Evolutionary conservation across 2,113 vertebrate genomes (phyloP), one percentile per base, ranked within the genome.

Genomic region (Mellivora capensis): DNA sequence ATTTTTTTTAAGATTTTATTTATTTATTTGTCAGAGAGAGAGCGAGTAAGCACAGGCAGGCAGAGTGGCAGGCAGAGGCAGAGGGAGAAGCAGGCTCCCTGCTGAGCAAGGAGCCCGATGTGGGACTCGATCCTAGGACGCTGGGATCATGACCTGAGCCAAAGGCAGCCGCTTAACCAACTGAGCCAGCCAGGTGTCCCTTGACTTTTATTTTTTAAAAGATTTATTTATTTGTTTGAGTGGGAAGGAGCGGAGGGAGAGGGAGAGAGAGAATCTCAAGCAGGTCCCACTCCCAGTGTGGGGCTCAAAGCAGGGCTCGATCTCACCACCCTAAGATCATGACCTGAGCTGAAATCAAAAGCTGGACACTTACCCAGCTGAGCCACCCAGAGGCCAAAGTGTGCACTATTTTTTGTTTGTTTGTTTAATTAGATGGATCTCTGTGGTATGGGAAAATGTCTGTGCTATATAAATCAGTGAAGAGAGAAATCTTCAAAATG

Each of bases 401-500:
- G 67, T 4, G 18, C 34, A 69, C 67, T 69, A 69, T 69, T 69
- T 69, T 10, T 59, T 52, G 49, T 52, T 52, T 52, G 49, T 7
- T n/a, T 90, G 6, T n/a, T 90, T 80, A 94, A 91, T 31, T 80
- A 94, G 34, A 49, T 83, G 57, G 64, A 47, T 72, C 37, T 84
- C 13, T 62, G 52, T 89, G 44, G 72, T 44, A 90, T 44, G 57
- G 47, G 89, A 93, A 92, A 18, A 69, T 42, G 15, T 37, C 59
- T 17, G 23, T 59, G 37, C 17, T 79, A 20, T 85, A 83, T 27
- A 72, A 14, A 31, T 90, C 82, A 61, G 27, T 74, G 9, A 90
- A 87, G 59, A 71, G 79, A 82, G 44, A 27, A 91, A 90, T 49
- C 71, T 91, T 47, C 34, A 87, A 96, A 92, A 85, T 13, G 91